A percentile compares a stretch with the other conserved stretches of the same genome.
These are phyloP conservation scores for Epizoanthus ramosus DNA, from an alignment of 92 coral and sea anemone genomes.

Conservation along the genomic window DNA sequence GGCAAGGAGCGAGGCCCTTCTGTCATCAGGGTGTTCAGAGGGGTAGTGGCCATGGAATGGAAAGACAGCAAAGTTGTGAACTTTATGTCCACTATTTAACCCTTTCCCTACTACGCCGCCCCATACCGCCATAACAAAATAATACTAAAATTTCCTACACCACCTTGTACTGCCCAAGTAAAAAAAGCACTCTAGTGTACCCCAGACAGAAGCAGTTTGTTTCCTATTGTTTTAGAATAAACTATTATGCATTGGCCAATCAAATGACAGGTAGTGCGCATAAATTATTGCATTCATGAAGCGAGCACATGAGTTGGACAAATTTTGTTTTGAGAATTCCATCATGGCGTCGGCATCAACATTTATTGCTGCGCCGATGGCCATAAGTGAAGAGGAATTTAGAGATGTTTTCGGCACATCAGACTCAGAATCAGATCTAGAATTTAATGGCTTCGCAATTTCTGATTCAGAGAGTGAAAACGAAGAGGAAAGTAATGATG, in stretches of 20 bases:
- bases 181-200: background rate
- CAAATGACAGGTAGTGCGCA: no score
- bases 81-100: conserved; percentile 28
- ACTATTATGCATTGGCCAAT: background rate
- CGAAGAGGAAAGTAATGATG: background rate
- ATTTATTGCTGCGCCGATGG: conserved; percentile 9
- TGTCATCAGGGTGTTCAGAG: conserved; percentile 24
- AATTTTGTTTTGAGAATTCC: no score
- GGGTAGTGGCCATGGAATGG: conserved; percentile 51
- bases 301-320: no score
- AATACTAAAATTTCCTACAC: conserved; percentile 1
- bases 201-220: conserved; percentile 6
- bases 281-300: no score
- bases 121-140: background rate
- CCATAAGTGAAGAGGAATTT: conserved; percentile 9
- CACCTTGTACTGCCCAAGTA: conserved; percentile 6
- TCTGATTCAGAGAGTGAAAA: conserved; percentile 5
- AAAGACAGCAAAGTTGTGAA: conserved; percentile 50
- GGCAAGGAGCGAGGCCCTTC: no score
- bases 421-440: conserved; percentile 9
- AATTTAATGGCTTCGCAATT: conserved; percentile 12
- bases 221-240: conserved; percentile 20
- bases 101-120: conserved; percentile 11
- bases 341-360: background rate
- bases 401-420: conserved; percentile 19